Conservation (phyloP, 2,113 vertebrate species). For the sheep (Ovis aries) region DNA sequence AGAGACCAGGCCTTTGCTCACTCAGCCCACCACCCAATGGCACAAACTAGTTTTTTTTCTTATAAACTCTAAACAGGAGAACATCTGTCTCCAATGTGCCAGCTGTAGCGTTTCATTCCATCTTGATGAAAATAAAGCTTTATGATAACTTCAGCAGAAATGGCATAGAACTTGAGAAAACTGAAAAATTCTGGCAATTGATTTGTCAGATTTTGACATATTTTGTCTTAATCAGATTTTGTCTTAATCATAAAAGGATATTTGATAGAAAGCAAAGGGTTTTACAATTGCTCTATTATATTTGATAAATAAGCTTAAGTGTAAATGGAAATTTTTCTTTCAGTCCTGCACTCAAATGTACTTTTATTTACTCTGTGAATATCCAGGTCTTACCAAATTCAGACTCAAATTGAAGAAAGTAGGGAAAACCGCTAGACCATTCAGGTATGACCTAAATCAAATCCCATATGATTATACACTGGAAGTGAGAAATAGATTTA, state of each 20-base stretch:
- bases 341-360: not conserved
- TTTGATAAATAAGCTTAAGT: not conserved
- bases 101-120: not conserved
- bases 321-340: not conserved
- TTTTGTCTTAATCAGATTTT: conserved; percentile 14
- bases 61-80: not conserved
- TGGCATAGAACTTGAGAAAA: not conserved
- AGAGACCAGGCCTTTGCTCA: not conserved
- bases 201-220: not conserved
- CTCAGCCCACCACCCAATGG: not conserved
- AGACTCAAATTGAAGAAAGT: too few relatives aligned
- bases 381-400: not conserved
- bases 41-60: not conserved
- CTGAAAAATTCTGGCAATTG: not conserved
- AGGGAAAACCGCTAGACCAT: too few relatives aligned
- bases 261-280: not conserved
- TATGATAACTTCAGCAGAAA: conserved; percentile 18
- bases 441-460: too few relatives aligned
- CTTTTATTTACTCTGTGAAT: not conserved
- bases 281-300: not conserved
- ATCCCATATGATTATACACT: too few relatives aligned
- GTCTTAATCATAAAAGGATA: not conserved
- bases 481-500: too few relatives aligned
- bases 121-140: not conserved
- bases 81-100: not conserved